phyloP scores from a whole-genome alignment of 2,113 vertebrate genomes.

The Platichthys stellatus region DNA sequence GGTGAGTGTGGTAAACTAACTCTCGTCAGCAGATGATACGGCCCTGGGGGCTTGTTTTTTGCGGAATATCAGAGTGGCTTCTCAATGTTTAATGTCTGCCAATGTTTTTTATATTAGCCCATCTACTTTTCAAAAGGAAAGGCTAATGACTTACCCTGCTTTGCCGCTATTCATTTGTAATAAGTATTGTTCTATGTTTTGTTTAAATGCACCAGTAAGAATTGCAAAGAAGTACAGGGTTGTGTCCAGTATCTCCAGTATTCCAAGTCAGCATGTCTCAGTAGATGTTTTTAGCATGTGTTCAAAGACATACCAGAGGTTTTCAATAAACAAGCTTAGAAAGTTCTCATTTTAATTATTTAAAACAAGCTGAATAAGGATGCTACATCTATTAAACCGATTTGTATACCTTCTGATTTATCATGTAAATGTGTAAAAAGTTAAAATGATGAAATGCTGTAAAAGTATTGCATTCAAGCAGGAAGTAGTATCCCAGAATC shows the following conservation, averaged over 20 bases:
- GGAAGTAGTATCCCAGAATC: background rate
- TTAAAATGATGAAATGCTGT: background rate
- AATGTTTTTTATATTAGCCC: slow-evolving; percentile 80
- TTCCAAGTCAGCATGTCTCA: slow-evolving; percentile 34
- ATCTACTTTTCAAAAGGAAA: slow-evolving; percentile 81
- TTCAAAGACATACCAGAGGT: too few relatives aligned
- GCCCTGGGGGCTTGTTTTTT: slow-evolving; percentile 76
- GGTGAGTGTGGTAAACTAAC: slow-evolving; percentile 69
- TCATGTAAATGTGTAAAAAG: background rate
- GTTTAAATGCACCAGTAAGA: slow-evolving; percentile 62
- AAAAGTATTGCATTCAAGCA: background rate
- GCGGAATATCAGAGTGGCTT: slow-evolving; percentile 76
- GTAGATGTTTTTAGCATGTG: background rate
- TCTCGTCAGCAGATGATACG: slow-evolving; percentile 65
- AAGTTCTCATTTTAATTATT: slow-evolving; percentile 19
- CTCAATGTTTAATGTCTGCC: slow-evolving; percentile 81
- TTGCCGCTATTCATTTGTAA: slow-evolving; percentile 71
- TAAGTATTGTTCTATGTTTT: slow-evolving; percentile 67
- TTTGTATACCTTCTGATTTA: background rate
- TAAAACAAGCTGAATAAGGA: background rate
- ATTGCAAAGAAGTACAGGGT: slow-evolving; percentile 47
- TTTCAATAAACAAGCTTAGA: background rate
- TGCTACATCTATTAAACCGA: background rate
- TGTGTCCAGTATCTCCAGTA: slow-evolving; percentile 32
- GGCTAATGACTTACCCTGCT: slow-evolving; percentile 74